Evolutionary conservation across 1,140 invertebrate species (phyloP).

Genomic region (Pseudomyrmex pallidus): DNA sequence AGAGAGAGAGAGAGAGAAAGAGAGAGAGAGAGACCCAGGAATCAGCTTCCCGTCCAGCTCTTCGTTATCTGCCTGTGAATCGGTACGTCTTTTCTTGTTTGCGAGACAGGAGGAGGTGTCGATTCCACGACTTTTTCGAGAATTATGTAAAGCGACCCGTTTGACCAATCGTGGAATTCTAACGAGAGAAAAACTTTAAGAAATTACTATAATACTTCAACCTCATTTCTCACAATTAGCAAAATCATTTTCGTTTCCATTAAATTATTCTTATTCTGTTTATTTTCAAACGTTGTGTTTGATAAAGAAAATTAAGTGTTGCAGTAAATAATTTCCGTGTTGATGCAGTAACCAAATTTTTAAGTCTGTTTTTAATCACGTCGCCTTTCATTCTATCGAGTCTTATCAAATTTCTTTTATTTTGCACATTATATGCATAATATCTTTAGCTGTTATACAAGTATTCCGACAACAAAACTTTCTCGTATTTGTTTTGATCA

Average conservation of each 20-base stretch:
- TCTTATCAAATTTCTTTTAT: not conserved
- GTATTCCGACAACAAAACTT: not conserved
- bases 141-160: slow-evolving; percentile 47
- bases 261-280: not conserved
- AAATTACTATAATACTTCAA: not conserved
- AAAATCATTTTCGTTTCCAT: slow-evolving; percentile 1
- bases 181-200: slow-evolving; percentile 12
- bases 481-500: slow-evolving; percentile 6
- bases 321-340: too few relatives aligned
- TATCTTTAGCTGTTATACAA: not conserved
- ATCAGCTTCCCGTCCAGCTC: slow-evolving; percentile 59
- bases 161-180: slow-evolving; percentile 30
- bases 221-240: not conserved
- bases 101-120: slow-evolving; percentile 65
- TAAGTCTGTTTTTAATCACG: too few relatives aligned
- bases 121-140: slow-evolving; percentile 64
- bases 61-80: slow-evolving; percentile 71
- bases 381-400: too few relatives aligned
- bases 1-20: too few relatives aligned
- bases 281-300: not conserved
- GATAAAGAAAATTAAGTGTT: too few relatives aligned
- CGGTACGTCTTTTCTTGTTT: slow-evolving; percentile 71
- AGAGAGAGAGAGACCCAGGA: slow-evolving; percentile 26
- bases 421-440: not conserved
- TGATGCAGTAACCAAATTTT: too few relatives aligned